A percentile compares a stretch with the other conserved stretches of the same genome.
phyloP scores from a whole-genome alignment of 2,797 vertebrate species.

The Ctenopoma multispine region DNA sequence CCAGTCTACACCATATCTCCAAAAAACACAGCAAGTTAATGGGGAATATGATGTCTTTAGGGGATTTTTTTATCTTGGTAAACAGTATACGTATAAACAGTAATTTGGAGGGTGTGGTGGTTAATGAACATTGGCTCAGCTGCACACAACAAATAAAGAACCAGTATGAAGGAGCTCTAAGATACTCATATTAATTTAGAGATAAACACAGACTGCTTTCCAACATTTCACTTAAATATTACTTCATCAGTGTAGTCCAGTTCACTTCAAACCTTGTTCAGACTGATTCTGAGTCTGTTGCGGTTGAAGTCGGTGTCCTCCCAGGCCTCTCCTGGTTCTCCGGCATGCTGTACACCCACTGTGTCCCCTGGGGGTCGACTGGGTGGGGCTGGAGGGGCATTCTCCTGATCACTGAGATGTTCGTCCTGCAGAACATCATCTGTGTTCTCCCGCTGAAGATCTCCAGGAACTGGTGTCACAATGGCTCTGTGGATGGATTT shows the following conservation, averaged over 20 bases:
- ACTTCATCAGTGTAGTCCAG: not conserved
- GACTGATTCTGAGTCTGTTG: constrained; percentile 98
- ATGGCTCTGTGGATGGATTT: constrained; percentile 84
- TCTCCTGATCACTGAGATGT: constrained; percentile 97
- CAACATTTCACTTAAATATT: not conserved
- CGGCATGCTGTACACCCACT: constrained; percentile 58
- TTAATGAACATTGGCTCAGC: no score
- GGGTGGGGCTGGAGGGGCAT: constrained; percentile 88
- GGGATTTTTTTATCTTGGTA: no score
- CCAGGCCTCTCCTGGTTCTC: constrained; percentile 89
- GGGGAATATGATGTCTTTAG: no score
- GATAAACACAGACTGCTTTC: no score
- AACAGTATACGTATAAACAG: no score
- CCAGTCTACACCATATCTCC: no score
- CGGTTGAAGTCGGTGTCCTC: constrained; percentile 98
- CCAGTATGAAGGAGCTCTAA: no score
- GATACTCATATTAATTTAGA: no score
- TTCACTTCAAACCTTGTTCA: constrained; percentile 89
- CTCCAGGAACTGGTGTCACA: constrained; percentile 91
- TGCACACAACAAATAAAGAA: no score
- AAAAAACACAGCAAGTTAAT: no score
- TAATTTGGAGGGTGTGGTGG: no score
- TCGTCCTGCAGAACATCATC: constrained; percentile 97
- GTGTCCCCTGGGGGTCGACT: constrained; percentile 80
- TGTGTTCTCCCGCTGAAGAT: constrained; percentile 94